A percentile compares a stretch with the other conserved stretches of the same genome.
phyloP scores from a whole-genome alignment of 2,113 vertebrate species.

The Mormoops blainvillei region DNA sequence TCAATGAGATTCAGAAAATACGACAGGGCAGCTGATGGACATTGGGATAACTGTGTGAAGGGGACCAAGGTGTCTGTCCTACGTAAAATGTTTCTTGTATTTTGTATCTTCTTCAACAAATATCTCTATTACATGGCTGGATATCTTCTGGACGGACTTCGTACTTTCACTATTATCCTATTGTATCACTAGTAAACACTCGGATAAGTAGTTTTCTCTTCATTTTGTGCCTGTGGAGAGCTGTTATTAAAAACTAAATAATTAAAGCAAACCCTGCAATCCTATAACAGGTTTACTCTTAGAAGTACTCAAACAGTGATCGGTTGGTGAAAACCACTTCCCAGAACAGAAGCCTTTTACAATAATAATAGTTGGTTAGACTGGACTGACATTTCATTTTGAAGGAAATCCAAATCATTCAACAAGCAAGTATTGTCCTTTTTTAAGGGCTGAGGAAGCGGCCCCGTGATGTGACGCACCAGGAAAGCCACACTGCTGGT shows the following conservation, averaged over 20 bases:
- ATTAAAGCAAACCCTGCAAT: not conserved
- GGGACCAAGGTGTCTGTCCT: too few species aligned
- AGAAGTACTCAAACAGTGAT: not conserved
- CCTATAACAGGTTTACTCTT: not conserved
- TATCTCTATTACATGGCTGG: too few species aligned
- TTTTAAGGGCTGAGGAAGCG: not conserved
- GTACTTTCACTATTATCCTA: not conserved
- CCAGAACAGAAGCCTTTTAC: not conserved
- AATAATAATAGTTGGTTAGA: not conserved
- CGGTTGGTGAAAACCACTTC: not conserved
- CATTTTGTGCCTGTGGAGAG: not conserved
- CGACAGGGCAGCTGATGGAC: too few species aligned
- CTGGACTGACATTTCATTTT: slow-evolving; percentile 35
- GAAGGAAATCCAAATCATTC: slow-evolving; percentile 32
- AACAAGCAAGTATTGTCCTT: not conserved
- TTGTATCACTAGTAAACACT: not conserved
- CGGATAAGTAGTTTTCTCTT: not conserved
- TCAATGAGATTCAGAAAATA: too few species aligned
- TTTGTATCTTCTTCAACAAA: too few species aligned
- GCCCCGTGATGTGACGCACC: not conserved
- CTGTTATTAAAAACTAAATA: not conserved
- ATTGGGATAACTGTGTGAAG: too few species aligned
- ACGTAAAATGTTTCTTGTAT: too few species aligned
- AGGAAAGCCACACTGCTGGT: not conserved
- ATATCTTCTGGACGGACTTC: too few species aligned